Base-by-base conservation (phyloP, 2,888 invertebrate genomes). In the Tridacna crocea region DNA sequence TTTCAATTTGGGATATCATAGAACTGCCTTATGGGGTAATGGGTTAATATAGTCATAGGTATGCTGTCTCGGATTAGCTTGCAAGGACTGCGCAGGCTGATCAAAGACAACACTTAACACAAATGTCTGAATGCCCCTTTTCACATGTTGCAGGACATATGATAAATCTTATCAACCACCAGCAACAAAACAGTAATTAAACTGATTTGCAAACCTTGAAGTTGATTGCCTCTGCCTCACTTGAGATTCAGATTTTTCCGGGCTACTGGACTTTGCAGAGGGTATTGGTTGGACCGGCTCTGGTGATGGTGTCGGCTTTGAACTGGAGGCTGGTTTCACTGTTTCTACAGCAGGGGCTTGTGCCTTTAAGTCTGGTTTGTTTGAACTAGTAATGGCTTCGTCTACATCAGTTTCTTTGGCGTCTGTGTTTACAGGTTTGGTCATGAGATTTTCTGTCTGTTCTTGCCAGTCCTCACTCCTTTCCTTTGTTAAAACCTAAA, bases 401-500 rank as follows among this genome's bases (percentile, higher is more conserved):
- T 86, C 81, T 0, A 79, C 65, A 19, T 83, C 80, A 6, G 85
- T 81, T 46, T 81, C 83, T 79, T 83, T 79, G 66, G 79, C 79
- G 26, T 77, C 77, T 26, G 77, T 27, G 48, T 76, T 78, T n/a
- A 72, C 72, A 15, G 72, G 63, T 47, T 74, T 26, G 15, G 81
- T 75, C 85, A 82, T 84, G 63, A 84, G 77, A 77, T 82, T 80
- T 72, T 85, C 82, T 26, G 77, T 72, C 36, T 84, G 83, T 4
- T 88, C 83, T 47, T 79, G 73, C 92, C 90, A 91, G 19, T 90
- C 91, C 22, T 88, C 84, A 72, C 88, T 91, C 26, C 83, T 79
- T 60, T 91, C 90, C 24, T 91, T 88, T 6, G 92, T 92, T 80
- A 92, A 84, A 17, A 93, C 88, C 93, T 93, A 60, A 36, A 36